These are phyloP conservation scores for Brachionus rubens DNA, from an alignment of 1,140 invertebrate genomes.

Conservation along the genomic window DNA sequence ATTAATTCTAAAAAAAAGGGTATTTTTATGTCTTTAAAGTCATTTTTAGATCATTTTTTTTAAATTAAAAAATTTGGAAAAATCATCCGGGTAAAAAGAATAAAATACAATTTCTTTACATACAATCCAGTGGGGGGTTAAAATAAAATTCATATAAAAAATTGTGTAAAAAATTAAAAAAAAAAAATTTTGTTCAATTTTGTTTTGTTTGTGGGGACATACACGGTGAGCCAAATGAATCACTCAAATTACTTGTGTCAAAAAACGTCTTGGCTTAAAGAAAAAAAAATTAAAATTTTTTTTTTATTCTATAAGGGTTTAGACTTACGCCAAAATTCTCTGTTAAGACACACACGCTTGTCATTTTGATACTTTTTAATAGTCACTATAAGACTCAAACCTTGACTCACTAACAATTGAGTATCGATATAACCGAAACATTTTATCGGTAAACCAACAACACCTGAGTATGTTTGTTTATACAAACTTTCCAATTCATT, in stretches of 20 bases:
- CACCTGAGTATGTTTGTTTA: constrained; percentile 5
- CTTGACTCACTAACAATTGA: constrained; percentile 35
- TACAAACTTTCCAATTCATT: constrained; percentile 24
- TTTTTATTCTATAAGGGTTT: not conserved
- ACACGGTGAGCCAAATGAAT: constrained; percentile 1
- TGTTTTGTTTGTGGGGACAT: not conserved
- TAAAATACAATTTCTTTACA: too few relatives aligned
- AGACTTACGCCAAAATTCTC: constrained; percentile 36
- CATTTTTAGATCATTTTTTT: too few relatives aligned
- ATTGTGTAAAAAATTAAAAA: too few relatives aligned
- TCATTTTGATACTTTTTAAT: constrained; percentile 38
- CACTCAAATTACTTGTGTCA: not conserved
- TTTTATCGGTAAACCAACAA: constrained; percentile 9
- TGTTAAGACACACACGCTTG: constrained; percentile 32
- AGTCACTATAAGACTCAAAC: constrained; percentile 21
- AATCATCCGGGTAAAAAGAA: too few relatives aligned
- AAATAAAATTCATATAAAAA: too few relatives aligned
- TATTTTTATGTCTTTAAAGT: too few relatives aligned
- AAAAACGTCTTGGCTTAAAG: constrained; percentile 22
- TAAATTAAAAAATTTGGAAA: too few relatives aligned
- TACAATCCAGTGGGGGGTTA: too few relatives aligned
- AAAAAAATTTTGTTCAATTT: too few relatives aligned
- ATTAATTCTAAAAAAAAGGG: too few relatives aligned
- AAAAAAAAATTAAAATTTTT: not conserved
- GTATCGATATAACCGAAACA: constrained; percentile 25